Conservation (phyloP, 2,797 vertebrate genomes). For the Propithecus deckenii region DNA sequence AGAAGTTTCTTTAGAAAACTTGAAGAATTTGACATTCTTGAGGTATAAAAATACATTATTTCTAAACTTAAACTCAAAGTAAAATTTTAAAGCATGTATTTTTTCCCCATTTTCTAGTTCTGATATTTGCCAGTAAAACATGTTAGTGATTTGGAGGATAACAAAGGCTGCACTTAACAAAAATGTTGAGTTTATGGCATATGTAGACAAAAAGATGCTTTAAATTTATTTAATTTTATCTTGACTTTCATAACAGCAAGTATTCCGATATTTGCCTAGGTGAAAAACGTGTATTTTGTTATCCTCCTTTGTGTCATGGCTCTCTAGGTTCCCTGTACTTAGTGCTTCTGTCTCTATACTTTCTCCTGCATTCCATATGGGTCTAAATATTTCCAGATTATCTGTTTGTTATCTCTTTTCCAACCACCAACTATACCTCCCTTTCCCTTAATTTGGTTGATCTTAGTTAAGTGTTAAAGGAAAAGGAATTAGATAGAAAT, state of each 20-base stretch:
- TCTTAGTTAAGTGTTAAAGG: background rate
- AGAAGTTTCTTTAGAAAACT: constrained; percentile 43
- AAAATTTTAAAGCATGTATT: background rate
- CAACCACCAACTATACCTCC: background rate
- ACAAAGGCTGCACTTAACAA: background rate
- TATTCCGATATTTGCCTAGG: background rate
- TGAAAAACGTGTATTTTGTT: background rate
- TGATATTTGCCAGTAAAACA: background rate
- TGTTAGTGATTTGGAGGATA: background rate
- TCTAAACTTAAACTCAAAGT: constrained; percentile 3
- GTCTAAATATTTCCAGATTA: background rate
- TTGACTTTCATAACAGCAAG: background rate
- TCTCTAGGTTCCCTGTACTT: background rate
- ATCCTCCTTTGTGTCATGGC: background rate
- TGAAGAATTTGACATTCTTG: constrained; percentile 52
- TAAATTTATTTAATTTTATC: background rate
- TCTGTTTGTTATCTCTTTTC: background rate
- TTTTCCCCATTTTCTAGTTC: background rate
- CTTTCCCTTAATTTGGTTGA: background rate
- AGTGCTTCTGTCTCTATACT: background rate
- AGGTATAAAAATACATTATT: constrained; percentile 16
- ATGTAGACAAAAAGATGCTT: background rate
- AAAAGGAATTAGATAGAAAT: background rate
- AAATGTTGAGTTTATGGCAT: background rate
- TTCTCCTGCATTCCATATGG: background rate